Conservation (phyloP, 2,888 invertebrate genomes). For the Scaptomyza tumidula region DNA sequence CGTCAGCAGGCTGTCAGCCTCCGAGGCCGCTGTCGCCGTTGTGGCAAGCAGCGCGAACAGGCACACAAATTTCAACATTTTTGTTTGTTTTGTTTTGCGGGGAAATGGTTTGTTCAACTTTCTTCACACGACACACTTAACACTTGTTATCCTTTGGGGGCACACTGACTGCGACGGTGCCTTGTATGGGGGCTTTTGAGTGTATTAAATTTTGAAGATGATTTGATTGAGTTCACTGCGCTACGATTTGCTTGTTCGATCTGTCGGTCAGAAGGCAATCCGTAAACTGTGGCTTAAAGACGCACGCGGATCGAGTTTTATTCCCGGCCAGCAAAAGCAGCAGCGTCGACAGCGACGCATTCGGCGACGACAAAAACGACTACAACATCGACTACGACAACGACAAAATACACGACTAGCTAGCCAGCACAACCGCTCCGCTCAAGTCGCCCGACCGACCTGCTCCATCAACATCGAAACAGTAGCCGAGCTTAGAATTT, state of each 20-base stretch:
- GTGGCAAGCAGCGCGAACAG: conserved; percentile 85
- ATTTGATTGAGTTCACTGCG: conserved; percentile 70
- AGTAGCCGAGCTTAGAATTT: conserved; percentile 81
- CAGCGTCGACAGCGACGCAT: conserved; percentile 39
- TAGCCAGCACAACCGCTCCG: conserved; percentile 10
- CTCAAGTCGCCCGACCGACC: neutral
- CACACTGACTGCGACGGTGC: conserved; percentile 28
- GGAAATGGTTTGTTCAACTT: neutral
- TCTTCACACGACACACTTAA: conserved; percentile 56
- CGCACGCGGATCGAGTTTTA: conserved; percentile 85
- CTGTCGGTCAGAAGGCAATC: conserved; percentile 85
- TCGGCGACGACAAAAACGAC: conserved; percentile 35
- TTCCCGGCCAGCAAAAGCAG: conserved; percentile 82
- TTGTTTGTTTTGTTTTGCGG: conserved; percentile 20
- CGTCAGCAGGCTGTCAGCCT: conserved; percentile 86
- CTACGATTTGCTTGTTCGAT: conserved; percentile 81
- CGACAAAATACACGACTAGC: conserved; percentile 44
- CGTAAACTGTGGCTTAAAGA: conserved; percentile 85
- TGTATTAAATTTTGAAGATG: neutral
- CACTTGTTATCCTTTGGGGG: conserved; percentile 58
- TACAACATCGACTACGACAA: conserved; percentile 27
- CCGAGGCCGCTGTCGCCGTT: conserved; percentile 84
- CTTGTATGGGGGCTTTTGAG: conserved; percentile 23
- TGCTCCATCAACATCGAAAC: conserved; percentile 35
- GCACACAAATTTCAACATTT: conserved; percentile 85